Evolutionary conservation across 1,140 invertebrate species (phyloP).

Genomic region (Pseudobourletiella spinata): DNA sequence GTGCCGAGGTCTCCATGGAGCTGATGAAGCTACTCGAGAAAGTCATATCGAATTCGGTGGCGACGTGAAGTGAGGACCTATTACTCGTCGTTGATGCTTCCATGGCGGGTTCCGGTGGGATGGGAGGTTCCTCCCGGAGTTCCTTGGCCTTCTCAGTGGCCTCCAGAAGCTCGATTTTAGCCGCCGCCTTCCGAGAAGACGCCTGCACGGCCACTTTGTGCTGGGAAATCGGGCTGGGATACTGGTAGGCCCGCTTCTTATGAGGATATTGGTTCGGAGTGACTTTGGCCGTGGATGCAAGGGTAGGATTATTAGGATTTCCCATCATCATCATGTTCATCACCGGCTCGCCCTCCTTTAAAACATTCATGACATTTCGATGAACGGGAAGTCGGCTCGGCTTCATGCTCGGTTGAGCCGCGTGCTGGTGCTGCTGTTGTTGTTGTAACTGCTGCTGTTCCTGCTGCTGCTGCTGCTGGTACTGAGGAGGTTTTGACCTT

Average conservation of each 20-base stretch:
- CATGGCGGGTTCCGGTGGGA: background rate
- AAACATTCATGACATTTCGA: constrained; percentile 12
- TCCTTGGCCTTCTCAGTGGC: background rate
- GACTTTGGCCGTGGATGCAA: too few species aligned
- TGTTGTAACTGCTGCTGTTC: background rate
- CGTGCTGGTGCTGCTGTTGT: background rate
- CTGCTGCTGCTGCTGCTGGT: background rate
- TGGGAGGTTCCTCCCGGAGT: background rate
- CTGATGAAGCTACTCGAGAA: constrained; percentile 26
- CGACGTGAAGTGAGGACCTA: constrained; percentile 29
- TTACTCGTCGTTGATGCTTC: constrained; percentile 19
- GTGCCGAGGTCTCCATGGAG: constrained; percentile 31
- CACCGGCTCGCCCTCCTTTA: background rate
- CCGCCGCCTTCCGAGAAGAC: background rate
- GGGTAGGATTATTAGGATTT: background rate
- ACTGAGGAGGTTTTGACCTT: background rate
- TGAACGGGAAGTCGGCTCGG: constrained; percentile 5
- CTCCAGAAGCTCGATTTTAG: background rate
- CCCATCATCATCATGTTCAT: background rate
- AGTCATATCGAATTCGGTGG: constrained; percentile 24
- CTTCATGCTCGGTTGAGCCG: background rate
- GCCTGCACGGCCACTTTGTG: constrained; percentile 23
- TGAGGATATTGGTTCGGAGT: background rate
- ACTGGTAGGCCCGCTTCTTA: constrained; percentile 9
- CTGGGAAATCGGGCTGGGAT: constrained; percentile 30